A percentile compares a stretch with the other conserved stretches of the same genome.
These are phyloP conservation scores for Clinocottus analis DNA, from an alignment of 2,113 vertebrate species.

Conservation along the genomic window DNA sequence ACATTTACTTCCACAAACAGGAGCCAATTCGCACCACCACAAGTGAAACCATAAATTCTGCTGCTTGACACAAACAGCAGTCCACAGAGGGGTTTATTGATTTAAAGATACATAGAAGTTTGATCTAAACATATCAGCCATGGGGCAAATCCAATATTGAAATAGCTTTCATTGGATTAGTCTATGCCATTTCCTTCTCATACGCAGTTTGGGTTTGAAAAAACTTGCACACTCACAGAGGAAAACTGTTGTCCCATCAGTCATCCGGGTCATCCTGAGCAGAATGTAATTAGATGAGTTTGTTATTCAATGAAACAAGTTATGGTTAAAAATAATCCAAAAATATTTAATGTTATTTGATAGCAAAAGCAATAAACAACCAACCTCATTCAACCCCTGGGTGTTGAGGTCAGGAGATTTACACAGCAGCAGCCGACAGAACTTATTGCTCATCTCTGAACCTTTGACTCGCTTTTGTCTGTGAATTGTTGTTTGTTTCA, in stretches of 20 bases:
- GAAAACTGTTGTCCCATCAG: conserved; percentile 4
- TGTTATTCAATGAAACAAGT: neutral
- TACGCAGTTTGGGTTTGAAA: conserved; percentile 47
- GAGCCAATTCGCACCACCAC: neutral
- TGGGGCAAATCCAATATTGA: conserved; percentile 62
- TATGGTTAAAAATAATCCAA: neutral
- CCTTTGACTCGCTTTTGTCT: neutral
- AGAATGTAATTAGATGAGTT: neutral
- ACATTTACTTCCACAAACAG: conserved; percentile 58
- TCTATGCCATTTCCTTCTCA: conserved; percentile 56
- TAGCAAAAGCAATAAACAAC: neutral
- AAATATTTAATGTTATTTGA: neutral
- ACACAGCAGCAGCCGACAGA: neutral
- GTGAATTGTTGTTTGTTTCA: neutral
- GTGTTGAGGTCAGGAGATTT: neutral
- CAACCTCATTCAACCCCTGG: no score
- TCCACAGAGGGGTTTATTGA: conserved; percentile 44
- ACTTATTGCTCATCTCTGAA: neutral
- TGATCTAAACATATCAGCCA: conserved; percentile 52
- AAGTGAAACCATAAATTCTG: conserved; percentile 50
- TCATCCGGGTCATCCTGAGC: neutral
- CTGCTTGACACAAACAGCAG: conserved; percentile 33
- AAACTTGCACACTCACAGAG: conserved; percentile 40
- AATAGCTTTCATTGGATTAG: conserved; percentile 57
- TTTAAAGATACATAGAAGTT: conserved; percentile 56